Evolutionary conservation across 2,888 invertebrate species (phyloP), one percentile per base, ranked within the genome.

Genomic region (Acanthosepion pharaonis): DNA sequence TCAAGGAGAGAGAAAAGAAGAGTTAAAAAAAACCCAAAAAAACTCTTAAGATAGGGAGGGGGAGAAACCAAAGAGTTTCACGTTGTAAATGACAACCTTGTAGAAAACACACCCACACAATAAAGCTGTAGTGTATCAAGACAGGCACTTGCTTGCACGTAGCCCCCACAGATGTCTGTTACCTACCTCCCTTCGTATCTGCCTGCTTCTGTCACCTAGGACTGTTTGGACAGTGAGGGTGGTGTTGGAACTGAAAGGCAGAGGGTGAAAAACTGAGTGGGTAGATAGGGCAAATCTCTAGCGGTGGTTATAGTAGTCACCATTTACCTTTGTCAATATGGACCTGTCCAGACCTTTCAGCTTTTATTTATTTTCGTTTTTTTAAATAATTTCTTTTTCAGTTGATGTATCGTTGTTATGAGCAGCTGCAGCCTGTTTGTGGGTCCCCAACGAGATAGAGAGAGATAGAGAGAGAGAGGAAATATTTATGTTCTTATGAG

Each of bases 351-450:
- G n/a, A n/a, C 78, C 78, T 33, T 15, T 78, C 4, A 33, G 6
- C 23, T 11, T 78, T 9, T 78, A n/a, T 78, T 9, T 78, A 11
- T 78, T n/a, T 78, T 23, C 6, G 42, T 55, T 55, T 18, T 18
- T 55, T 18, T 55, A 6, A 23, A 5, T 59, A 23, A 23, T 11
- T 64, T 64, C 11, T 78, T n/a, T n/a, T 78, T n/a, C n/a, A 78
- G n/a, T 78, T 78, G 78, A 78, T n/a, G n/a, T 78, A 78, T 78
- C 78, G n/a, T 78, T 78, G n/a, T 78, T 78, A n/a, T n/a, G 78
- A n/a, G 78, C 78, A 78, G 78, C 78, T 78, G 78, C 78, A 78
- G 23, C 23, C 6, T 59, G 20, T 23, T 59, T 59, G 55, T 55
- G 59, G 20, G 59, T 1, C 3, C 59, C 4, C 20, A 20, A 6